Evolutionary conservation across 1,140 invertebrate species (phyloP), one percentile per base, ranked within the genome.

Genomic region (Heliothis subflexa): DNA sequence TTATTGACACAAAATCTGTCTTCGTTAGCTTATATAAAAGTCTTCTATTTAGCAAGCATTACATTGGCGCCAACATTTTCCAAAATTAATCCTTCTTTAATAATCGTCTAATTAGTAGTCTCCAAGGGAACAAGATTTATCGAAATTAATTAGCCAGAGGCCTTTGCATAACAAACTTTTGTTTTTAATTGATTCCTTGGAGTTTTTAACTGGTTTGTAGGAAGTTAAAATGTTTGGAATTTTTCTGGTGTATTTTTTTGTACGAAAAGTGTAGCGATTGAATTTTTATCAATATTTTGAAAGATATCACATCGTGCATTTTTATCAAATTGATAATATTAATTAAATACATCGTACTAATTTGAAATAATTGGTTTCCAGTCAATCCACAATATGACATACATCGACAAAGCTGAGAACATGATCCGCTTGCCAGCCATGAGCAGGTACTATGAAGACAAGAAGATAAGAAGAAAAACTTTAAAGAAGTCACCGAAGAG

Each of bases 381-480:
- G 86, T 16, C 79, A 59, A 40, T 64, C 0, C 86, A 89, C 40
- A 82, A 82, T 40, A 40, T 57, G 16, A 89, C 87, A 7, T 94
- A 87, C 45, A 82, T 89, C 7, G 90, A 93, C 28, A 91, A 85
- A 85, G 82, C 86, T 7, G 92, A 92, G 33, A 94, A 94, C 47
- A 68, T 86, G 57, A 78, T 92, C 7, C 85, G 86, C 10, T 66
- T 92, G 18, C 92, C 92, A 10, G 33, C 71, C 9, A 49, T 85
- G 13, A 84, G 81, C 40, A 82, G 85, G n/a, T 78, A 86, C 33
- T 85, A 86, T 28, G 86, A 89, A 33, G 85, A 87, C 7, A 71
- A 76, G 13, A 87, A 86, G 72, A 80, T 49, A 14, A 91, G 82
- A 55, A 84, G 75, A n/a, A 91, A 89, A 68, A 70, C 82, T 0